Percentiles rank a stretch among this genome's conserved stretches.
phyloP scores from a whole-genome alignment of 2,113 vertebrate species.

The Cebus imitator region DNA sequence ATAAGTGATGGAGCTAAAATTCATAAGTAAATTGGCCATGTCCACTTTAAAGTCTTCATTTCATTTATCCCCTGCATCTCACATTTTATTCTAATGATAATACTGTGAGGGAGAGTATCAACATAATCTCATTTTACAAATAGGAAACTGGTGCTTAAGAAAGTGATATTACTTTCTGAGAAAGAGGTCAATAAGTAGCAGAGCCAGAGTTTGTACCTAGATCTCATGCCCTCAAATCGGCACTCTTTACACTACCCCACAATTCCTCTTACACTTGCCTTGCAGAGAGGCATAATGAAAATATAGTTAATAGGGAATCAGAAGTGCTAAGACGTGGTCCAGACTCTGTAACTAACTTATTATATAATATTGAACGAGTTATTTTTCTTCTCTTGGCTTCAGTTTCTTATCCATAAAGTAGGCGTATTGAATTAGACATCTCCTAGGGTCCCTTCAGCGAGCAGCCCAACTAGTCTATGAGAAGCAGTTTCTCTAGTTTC shows the following conservation, averaged over 20 bases:
- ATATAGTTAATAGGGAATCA: neutral
- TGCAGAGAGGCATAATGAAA: neutral
- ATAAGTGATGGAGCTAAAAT: neutral
- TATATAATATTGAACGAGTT: neutral
- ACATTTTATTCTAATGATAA: constrained; percentile 25
- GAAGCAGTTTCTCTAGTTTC: constrained; percentile 39
- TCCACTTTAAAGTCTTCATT: neutral
- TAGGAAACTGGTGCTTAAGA: neutral
- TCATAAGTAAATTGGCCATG: neutral
- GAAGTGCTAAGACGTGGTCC: neutral
- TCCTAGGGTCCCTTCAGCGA: neutral
- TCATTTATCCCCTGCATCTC: neutral
- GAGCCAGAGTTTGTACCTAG: neutral
- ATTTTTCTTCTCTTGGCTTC: constrained; percentile 33
- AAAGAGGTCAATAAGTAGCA: neutral
- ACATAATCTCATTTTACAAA: constrained; percentile 26
- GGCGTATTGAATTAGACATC: neutral
- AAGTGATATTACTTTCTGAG: constrained; percentile 15
- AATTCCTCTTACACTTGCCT: neutral
- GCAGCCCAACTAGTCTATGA: neutral
- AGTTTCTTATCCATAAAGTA: constrained; percentile 44
- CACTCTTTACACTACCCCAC: neutral
- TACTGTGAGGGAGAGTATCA: neutral
- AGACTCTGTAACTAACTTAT: neutral
- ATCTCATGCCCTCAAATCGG: neutral